These are phyloP conservation scores for Raillietiella orientalis DNA, from an alignment of 2,888 invertebrate genomes.

Conservation along the genomic window DNA sequence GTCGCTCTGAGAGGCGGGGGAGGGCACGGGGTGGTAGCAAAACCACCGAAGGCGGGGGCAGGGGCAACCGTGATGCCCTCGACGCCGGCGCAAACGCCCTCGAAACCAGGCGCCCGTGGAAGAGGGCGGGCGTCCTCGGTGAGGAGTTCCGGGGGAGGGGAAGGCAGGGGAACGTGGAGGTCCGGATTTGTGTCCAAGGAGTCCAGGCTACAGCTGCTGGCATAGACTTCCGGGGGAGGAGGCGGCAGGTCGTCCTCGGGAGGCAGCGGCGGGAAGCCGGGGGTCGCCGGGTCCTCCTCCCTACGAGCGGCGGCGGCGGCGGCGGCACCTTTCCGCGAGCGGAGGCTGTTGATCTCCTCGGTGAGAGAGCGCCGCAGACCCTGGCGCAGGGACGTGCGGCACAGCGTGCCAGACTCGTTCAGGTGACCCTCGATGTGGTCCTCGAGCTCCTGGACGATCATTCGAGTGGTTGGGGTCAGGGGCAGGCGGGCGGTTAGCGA, in stretches of 20 bases:
- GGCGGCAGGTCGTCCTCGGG: constrained; percentile 10
- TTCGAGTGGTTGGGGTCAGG: constrained; percentile 57
- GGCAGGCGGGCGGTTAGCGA: constrained; percentile 45
- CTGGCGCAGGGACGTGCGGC: not conserved
- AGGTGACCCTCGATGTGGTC: no score
- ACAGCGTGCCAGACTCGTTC: not conserved
- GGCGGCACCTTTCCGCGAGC: not conserved
- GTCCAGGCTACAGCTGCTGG: constrained; percentile 8
- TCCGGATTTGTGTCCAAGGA: constrained; percentile 6
- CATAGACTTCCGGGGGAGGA: constrained; percentile 10
- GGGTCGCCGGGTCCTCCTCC: constrained; percentile 5
- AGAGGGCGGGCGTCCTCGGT: constrained; percentile 5
- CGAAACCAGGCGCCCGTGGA: constrained; percentile 7
- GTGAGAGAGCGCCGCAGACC: not conserved
- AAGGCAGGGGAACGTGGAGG: constrained; percentile 4
- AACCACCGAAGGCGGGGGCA: constrained; percentile 7
- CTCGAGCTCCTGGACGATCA: constrained; percentile 61
- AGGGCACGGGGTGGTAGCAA: constrained; percentile 15
- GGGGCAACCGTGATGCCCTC: constrained; percentile 4
- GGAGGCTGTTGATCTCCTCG: not conserved
- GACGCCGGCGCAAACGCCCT: constrained; percentile 6
- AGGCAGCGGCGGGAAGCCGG: constrained; percentile 7
- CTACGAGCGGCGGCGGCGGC: constrained; percentile 2
- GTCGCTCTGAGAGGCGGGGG: constrained; percentile 30
- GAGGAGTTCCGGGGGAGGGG: constrained; percentile 4